phyloP scores from a whole-genome alignment of 1,140 invertebrate species.

The Bombus balteatus region DNA sequence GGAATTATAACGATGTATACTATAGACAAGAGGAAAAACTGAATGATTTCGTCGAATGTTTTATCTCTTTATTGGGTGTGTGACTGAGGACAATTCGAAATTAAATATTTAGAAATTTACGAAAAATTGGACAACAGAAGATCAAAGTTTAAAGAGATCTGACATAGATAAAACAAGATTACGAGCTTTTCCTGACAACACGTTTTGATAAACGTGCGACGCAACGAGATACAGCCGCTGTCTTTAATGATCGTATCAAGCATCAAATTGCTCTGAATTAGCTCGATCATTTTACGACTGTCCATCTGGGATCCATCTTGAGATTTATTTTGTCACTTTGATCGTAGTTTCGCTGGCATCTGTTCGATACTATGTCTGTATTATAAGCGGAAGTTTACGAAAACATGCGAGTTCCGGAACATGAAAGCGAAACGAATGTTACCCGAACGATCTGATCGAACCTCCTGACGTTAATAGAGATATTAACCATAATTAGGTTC shows the following conservation, averaged over 20 bases:
- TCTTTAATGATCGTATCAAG: not conserved
- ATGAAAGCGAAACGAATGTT: conserved; percentile 12
- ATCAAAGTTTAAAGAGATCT: too few relatives aligned
- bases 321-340: not conserved
- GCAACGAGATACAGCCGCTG: not conserved
- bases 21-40: too few relatives aligned
- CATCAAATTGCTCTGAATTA: not conserved
- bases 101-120: too few relatives aligned
- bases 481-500: not conserved
- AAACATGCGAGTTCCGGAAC: not conserved
- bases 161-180: too few relatives aligned
- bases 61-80: too few relatives aligned
- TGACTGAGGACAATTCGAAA: too few relatives aligned
- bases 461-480: not conserved
- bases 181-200: too few relatives aligned
- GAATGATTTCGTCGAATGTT: too few relatives aligned
- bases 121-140: too few relatives aligned
- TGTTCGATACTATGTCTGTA: too few relatives aligned
- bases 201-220: not conserved
- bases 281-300: not conserved
- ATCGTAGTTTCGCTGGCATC: not conserved
- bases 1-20: too few relatives aligned
- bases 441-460: not conserved
- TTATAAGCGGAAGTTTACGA: not conserved
- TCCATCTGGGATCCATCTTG: not conserved